A percentile compares a stretch with the other conserved stretches of the same genome.
These are phyloP conservation scores for Pedionomus torquatus DNA, from an alignment of 2,113 vertebrate species.

Conservation along the genomic window DNA sequence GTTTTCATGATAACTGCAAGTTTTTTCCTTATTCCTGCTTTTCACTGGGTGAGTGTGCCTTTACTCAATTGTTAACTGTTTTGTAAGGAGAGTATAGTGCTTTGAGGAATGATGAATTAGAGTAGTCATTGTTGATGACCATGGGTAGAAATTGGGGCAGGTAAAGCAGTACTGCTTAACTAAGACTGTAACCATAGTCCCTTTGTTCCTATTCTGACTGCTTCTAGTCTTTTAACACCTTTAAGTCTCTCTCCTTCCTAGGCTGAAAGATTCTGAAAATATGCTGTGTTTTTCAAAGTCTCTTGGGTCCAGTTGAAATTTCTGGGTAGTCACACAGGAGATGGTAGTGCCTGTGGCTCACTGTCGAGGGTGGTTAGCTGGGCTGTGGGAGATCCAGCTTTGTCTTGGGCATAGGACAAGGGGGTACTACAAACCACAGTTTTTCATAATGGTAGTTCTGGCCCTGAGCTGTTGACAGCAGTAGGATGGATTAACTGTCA, in stretches of 20 bases:
- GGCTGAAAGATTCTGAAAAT: neutral
- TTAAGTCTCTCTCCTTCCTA: neutral
- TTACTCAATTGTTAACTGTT: neutral
- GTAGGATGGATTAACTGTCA: neutral
- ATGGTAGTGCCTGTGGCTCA: neutral
- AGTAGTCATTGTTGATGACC: neutral
- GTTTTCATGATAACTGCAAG: neutral
- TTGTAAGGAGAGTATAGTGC: neutral
- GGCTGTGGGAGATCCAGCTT: neutral
- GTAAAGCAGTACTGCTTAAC: neutral
- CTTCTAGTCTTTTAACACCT: neutral
- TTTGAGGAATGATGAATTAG: neutral
- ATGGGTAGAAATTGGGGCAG: neutral
- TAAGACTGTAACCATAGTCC: neutral
- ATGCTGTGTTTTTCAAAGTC: neutral
- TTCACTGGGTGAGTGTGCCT: neutral
- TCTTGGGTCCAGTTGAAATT: neutral
- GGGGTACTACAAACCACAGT: neutral
- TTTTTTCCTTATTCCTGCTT: neutral
- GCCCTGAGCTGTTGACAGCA: neutral
- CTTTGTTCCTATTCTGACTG: neutral
- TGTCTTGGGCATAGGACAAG: neutral
- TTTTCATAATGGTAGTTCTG: neutral
- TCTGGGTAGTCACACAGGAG: neutral
- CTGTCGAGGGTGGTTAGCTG: neutral